phyloP scores from a whole-genome alignment of 2,797 vertebrate species.

The Halcyon smyrnensis region DNA sequence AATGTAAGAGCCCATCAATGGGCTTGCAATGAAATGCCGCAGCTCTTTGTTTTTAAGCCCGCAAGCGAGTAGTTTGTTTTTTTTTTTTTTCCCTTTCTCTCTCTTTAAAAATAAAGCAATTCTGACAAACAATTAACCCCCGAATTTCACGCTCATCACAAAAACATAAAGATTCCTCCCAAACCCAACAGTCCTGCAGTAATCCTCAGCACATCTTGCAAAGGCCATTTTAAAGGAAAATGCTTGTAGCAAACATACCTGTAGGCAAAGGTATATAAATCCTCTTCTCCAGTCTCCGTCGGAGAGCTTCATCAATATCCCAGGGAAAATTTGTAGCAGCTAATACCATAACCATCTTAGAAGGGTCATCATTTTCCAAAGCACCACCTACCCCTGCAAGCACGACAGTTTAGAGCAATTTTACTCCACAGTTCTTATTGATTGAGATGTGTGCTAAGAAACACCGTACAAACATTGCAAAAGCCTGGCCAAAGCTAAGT shows the following conservation, averaged over 20 bases:
- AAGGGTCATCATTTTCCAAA: slow-evolving; percentile 93
- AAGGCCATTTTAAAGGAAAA: slow-evolving; percentile 22
- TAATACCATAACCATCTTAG: slow-evolving; percentile 98
- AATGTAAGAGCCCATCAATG: slow-evolving; percentile 28
- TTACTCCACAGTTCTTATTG: background rate
- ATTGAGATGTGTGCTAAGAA: background rate
- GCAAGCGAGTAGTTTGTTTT: slow-evolving; percentile 15
- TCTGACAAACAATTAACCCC: slow-evolving; percentile 14
- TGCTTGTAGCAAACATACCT: slow-evolving; percentile 76
- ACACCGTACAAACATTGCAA: background rate
- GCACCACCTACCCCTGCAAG: slow-evolving; percentile 91
- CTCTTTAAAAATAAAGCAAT: background rate
- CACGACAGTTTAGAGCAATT: background rate
- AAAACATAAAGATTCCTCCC: background rate
- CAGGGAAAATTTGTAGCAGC: slow-evolving; percentile 99
- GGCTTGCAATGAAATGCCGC: slow-evolving; percentile 7
- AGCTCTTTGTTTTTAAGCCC: slow-evolving; percentile 45
- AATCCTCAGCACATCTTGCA: background rate
- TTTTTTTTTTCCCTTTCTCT: background rate
- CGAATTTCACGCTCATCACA: slow-evolving; percentile 16
- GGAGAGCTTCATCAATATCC: slow-evolving; percentile 98
- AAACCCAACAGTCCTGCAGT: background rate
- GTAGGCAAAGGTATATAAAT: slow-evolving; percentile 97
- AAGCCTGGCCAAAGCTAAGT: background rate
- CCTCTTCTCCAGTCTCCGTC: slow-evolving; percentile 94